Evolutionary conservation across 2,113 vertebrate species (phyloP).

Genomic region (Trichechus manatus): DNA sequence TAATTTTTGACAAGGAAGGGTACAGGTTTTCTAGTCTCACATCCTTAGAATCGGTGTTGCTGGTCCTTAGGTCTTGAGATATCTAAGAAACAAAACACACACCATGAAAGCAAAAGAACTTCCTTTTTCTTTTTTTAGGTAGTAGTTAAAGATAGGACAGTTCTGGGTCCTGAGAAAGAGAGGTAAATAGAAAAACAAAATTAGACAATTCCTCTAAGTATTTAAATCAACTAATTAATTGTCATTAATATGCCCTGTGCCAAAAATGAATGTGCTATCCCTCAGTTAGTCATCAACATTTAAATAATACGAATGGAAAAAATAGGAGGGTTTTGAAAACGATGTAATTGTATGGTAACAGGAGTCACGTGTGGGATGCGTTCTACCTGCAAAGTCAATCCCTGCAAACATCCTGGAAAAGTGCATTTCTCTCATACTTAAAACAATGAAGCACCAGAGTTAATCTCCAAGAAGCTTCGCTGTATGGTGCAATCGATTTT

Average conservation of each 20-base stretch:
- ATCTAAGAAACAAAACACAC: not conserved
- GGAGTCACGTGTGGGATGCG: not conserved
- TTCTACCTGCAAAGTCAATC: not conserved
- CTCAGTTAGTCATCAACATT: not conserved
- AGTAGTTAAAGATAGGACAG: not conserved
- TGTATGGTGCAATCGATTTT: not conserved
- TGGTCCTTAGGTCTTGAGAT: not conserved
- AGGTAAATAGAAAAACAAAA: not conserved
- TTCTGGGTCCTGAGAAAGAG: not conserved
- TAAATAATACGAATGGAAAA: not conserved
- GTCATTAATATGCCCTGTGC: not conserved
- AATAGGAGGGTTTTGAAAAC: not conserved
- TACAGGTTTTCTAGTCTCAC: not conserved
- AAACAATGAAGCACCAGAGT: not conserved
- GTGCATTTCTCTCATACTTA: not conserved
- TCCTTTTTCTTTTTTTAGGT: not conserved
- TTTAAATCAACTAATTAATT: not conserved
- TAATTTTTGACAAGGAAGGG: not conserved
- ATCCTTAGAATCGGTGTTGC: not conserved
- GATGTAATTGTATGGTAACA: not conserved
- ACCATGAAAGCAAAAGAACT: not conserved
- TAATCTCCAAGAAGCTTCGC: not conserved
- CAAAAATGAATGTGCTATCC: not conserved
- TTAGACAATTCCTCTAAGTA: not conserved
- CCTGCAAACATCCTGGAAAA: conserved; percentile 31